Percentiles rank a stretch among this genome's conserved stretches.
Conservation (phyloP, 1,140 invertebrate genomes). For the Dendroctonus ponderosae region DNA sequence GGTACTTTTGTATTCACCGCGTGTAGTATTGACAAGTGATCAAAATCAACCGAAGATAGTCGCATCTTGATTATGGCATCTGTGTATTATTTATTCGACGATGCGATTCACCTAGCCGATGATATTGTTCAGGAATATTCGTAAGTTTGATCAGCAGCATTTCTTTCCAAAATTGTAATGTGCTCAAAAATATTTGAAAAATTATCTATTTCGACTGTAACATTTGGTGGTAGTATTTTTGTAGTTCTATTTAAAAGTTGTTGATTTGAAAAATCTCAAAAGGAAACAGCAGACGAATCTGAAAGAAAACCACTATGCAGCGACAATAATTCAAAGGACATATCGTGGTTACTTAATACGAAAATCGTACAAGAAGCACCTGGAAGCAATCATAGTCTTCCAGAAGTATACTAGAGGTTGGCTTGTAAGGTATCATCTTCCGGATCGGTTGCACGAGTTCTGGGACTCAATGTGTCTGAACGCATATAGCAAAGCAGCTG, state of each 20-base stretch:
- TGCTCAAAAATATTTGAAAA: too few species aligned
- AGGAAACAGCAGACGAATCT: constrained; percentile 21
- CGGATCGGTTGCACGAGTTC: constrained; percentile 27
- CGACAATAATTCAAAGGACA: constrained; percentile 32
- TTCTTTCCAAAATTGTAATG: not conserved
- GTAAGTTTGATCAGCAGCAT: constrained; percentile 21
- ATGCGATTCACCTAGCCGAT: constrained; percentile 34
- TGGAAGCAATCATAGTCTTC: constrained; percentile 24
- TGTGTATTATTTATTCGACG: constrained; percentile 35
- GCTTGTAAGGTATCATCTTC: constrained; percentile 34
- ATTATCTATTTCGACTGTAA: too few species aligned
- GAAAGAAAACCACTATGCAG: constrained; percentile 30
- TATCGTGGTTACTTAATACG: constrained; percentile 26
- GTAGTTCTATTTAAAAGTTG: too few species aligned
- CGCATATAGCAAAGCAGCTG: constrained; percentile 31
- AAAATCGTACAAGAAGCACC: constrained; percentile 15
- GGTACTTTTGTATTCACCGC: too few species aligned
- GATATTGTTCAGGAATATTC: constrained; percentile 33
- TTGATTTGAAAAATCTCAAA: not conserved
- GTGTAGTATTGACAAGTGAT: too few species aligned
- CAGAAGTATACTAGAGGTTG: constrained; percentile 38
- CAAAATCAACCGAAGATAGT: too few species aligned
- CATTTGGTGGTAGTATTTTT: too few species aligned
- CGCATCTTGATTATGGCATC: constrained; percentile 32
- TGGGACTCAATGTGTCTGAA: constrained; percentile 28